Conservation (phyloP, 2,797 vertebrate genomes). For the Craterocephalus amniculus region DNA sequence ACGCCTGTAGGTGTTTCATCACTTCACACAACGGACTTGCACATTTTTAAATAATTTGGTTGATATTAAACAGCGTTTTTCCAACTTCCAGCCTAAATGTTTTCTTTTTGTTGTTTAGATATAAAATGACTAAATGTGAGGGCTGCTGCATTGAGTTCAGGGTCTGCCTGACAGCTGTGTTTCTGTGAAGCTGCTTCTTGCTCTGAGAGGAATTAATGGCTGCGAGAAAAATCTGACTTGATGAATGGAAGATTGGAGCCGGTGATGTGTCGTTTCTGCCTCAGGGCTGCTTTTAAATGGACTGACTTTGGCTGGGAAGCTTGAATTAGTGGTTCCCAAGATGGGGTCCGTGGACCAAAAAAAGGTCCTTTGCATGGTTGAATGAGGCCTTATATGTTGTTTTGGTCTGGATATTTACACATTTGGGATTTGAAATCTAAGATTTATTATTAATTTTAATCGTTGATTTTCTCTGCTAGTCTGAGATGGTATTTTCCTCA, state of each 20-base stretch:
- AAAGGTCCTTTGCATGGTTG: slow-evolving; percentile 4
- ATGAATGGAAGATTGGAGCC: slow-evolving; percentile 68
- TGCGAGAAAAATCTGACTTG: slow-evolving; percentile 59
- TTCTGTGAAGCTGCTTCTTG: slow-evolving; percentile 27
- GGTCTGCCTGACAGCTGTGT: slow-evolving; percentile 47
- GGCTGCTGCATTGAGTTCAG: slow-evolving; percentile 26
- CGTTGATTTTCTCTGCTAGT: neutral
- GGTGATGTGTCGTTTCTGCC: slow-evolving; percentile 69
- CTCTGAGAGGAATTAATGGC: slow-evolving; percentile 57
- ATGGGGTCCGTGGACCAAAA: slow-evolving; percentile 30
- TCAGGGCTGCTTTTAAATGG: slow-evolving; percentile 63
- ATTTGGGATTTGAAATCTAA: neutral
- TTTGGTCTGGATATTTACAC: neutral
- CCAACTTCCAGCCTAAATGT: slow-evolving; percentile 74
- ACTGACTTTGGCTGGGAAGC: slow-evolving; percentile 57
- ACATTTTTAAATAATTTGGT: slow-evolving; percentile 96
- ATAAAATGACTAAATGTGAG: neutral
- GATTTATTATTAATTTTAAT: neutral
- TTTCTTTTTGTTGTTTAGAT: slow-evolving; percentile 36
- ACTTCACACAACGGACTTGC: slow-evolving; percentile 90
- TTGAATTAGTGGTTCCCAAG: slow-evolving; percentile 54
- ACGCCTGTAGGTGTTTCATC: slow-evolving; percentile 95
- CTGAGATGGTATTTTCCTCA: neutral
- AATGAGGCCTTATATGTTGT: slow-evolving; percentile 16
- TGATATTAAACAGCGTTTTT: slow-evolving; percentile 85